Conservation (phyloP, 2,113 vertebrate species). For the Theropithecus gelada region DNA sequence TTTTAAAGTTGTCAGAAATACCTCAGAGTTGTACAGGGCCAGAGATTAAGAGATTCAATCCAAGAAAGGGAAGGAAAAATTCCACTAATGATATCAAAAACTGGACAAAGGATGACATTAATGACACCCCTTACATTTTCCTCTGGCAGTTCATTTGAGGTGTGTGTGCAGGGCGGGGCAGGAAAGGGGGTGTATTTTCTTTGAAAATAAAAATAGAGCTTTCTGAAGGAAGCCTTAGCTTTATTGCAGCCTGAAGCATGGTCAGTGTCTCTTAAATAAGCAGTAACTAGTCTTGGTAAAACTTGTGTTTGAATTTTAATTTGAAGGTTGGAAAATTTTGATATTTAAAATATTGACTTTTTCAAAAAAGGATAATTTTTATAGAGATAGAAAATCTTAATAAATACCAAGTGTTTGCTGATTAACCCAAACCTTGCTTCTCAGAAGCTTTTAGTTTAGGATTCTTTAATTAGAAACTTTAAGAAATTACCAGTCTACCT, state of each 20-base stretch:
- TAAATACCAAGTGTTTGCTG: constrained; percentile 34
- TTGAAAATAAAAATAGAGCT: constrained; percentile 39
- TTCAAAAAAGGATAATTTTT: neutral
- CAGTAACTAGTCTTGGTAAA: neutral
- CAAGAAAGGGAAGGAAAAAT: constrained; percentile 31
- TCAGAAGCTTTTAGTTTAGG: constrained; percentile 46
- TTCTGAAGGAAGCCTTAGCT: constrained; percentile 51
- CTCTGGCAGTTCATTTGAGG: constrained; percentile 40
- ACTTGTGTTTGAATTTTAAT: neutral
- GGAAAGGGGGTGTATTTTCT: neutral
- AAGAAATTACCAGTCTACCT: neutral
- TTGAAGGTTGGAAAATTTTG: constrained; percentile 34
- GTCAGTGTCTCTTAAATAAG: neutral
- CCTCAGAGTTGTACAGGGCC: constrained; percentile 32
- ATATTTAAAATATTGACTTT: neutral
- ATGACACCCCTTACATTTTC: constrained; percentile 42
- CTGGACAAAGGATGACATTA: constrained; percentile 58
- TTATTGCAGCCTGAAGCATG: neutral
- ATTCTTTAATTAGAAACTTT: constrained; percentile 43
- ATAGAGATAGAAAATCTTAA: neutral
- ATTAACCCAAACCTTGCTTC: constrained; percentile 1
- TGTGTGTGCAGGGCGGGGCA: neutral
- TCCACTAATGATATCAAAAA: constrained; percentile 34
- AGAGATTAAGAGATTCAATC: constrained; percentile 58
- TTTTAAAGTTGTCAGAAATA: constrained; percentile 70